A percentile compares a stretch with the other conserved stretches of the same genome.
Conservation (phyloP, 2,888 invertebrate species). For the Aricia artaxerxes region DNA sequence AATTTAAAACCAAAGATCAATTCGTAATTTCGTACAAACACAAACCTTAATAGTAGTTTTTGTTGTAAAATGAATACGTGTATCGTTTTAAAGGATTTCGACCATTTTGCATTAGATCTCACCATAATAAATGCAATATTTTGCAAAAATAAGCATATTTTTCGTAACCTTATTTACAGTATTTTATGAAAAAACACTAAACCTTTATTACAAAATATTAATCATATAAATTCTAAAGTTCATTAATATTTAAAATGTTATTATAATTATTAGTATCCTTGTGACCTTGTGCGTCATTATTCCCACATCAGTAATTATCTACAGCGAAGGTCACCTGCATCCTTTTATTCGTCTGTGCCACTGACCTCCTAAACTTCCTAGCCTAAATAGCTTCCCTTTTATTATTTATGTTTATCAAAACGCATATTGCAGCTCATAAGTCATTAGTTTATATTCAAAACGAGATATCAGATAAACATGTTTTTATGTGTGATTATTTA, state of each 20-base stretch:
- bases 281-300: not conserved
- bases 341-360: not conserved
- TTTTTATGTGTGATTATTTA: not conserved
- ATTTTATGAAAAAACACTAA: not conserved
- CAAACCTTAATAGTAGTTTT: too few species aligned
- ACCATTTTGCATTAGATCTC: not conserved
- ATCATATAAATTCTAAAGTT: not conserved
- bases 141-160: not conserved
- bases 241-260: not conserved
- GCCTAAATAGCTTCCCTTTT: not conserved
- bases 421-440: not conserved
- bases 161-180: not conserved
- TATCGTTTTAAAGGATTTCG: too few species aligned
- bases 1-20: too few species aligned
- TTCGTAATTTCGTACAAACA: too few species aligned
- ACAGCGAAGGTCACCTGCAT: conserved; percentile 1
- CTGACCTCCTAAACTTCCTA: conserved; percentile 14
- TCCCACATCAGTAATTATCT: not conserved
- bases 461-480: not conserved
- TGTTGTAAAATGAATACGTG: too few species aligned
- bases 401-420: conserved; percentile 4
- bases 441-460: not conserved
- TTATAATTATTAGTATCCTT: not conserved
- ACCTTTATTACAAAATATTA: not conserved
- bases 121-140: not conserved